These are phyloP conservation scores for Oryzias celebensis DNA, from an alignment of 2,113 vertebrate species.

Conservation along the genomic window DNA sequence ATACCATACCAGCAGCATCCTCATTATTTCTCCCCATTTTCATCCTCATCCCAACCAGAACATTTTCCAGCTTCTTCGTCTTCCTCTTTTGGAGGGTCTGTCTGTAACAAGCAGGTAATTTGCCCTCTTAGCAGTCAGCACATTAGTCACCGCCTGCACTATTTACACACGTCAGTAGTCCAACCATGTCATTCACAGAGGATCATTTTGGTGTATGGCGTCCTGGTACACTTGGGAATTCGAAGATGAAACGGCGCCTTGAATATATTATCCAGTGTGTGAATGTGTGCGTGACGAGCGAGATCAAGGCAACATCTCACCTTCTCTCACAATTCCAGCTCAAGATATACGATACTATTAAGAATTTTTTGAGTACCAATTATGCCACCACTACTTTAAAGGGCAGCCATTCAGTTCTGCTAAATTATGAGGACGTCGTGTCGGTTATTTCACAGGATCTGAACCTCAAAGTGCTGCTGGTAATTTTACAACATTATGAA, in stretches of 20 bases:
- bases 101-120: slow-evolving; percentile 86
- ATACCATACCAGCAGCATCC: too few relatives aligned
- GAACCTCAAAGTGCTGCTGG: slow-evolving; percentile 60
- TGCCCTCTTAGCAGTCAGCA: slow-evolving; percentile 82
- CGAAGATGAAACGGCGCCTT: slow-evolving; percentile 58
- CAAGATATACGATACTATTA: slow-evolving; percentile 85
- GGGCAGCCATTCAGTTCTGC: slow-evolving; percentile 65
- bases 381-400: slow-evolving; percentile 61
- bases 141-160: slow-evolving; percentile 87
- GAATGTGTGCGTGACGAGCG: slow-evolving; percentile 13
- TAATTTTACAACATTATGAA: slow-evolving; percentile 68
- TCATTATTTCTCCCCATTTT: neutral
- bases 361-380: slow-evolving; percentile 74
- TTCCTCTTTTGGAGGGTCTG: slow-evolving; percentile 82
- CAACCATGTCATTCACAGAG: slow-evolving; percentile 84
- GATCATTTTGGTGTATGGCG: slow-evolving; percentile 83
- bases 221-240: slow-evolving; percentile 84
- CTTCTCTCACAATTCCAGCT: slow-evolving; percentile 87
- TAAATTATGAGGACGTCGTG: slow-evolving; percentile 65
- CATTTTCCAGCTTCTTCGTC: slow-evolving; percentile 78
- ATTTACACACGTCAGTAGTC: slow-evolving; percentile 89
- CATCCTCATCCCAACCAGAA: slow-evolving; percentile 54
- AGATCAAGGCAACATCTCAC: slow-evolving; percentile 71
- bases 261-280: slow-evolving; percentile 79
- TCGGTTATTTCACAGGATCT: slow-evolving; percentile 52